These are phyloP conservation scores for Tupaia tana DNA, from an alignment of 2,113 vertebrate genomes.

Conservation along the genomic window DNA sequence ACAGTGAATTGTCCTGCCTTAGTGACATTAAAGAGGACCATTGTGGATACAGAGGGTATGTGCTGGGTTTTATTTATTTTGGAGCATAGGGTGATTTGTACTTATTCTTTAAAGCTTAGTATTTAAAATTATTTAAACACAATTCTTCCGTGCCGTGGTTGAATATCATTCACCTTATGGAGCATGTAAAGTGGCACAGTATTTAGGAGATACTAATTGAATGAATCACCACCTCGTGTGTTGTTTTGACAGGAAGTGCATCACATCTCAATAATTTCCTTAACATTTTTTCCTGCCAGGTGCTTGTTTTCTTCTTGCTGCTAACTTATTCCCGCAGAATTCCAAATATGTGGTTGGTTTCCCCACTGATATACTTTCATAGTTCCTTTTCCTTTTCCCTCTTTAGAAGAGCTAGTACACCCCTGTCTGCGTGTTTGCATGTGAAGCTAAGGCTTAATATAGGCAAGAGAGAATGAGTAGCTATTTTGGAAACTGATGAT, in stretches of 20 bases:
- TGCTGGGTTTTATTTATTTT: conserved; percentile 2
- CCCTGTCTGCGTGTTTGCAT: background rate
- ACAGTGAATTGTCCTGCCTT: background rate
- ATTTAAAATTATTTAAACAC: conserved; percentile 27
- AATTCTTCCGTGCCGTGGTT: background rate
- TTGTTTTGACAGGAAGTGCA: conserved; percentile 80
- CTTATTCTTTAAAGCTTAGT: background rate
- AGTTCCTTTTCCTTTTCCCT: conserved; percentile 8
- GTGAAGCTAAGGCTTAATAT: background rate
- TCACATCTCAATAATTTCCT: conserved; percentile 82
- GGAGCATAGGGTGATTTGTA: conserved; percentile 16
- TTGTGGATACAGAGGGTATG: background rate
- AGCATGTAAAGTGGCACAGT: background rate
- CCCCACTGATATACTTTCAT: background rate
- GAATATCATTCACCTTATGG: background rate
- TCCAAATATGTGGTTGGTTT: conserved; percentile 75
- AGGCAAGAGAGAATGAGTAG: background rate
- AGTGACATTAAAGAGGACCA: background rate
- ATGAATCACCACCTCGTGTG: conserved; percentile 64
- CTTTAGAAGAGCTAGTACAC: background rate
- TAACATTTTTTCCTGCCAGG: conserved; percentile 78
- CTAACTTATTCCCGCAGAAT: conserved; percentile 72
- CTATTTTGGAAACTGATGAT: conserved; percentile 31
- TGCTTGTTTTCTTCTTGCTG: conserved; percentile 74
- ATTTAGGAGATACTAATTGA: conserved; percentile 51